Evolutionary conservation across 2,113 vertebrate genomes (phyloP).

Genomic region (Gallinago paraguaiae): DNA sequence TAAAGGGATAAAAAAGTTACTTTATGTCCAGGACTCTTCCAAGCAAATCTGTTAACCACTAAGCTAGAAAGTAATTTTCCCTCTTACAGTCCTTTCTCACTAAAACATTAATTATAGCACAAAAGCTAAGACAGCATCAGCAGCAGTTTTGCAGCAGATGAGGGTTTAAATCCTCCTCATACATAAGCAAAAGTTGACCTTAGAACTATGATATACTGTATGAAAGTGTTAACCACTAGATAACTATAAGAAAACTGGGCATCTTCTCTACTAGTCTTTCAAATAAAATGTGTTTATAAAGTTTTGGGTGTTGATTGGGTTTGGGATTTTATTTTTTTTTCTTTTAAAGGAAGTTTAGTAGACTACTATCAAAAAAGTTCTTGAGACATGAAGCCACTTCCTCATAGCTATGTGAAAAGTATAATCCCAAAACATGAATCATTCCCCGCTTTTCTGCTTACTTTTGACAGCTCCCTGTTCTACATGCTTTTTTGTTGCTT

Average conservation of each 20-base stretch:
- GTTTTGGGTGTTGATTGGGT: neutral
- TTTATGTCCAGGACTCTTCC: neutral
- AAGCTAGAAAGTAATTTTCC: neutral
- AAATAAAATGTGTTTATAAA: neutral
- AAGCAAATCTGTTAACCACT: neutral
- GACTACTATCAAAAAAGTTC: neutral
- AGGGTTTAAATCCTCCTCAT: neutral
- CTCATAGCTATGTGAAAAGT: neutral
- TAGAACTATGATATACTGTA: neutral
- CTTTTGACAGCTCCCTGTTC: neutral
- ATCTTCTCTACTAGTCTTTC: neutral
- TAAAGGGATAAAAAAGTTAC: constrained; percentile 19
- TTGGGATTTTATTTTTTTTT: neutral
- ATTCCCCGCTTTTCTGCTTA: neutral
- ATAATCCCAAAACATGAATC: neutral
- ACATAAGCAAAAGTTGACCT: neutral
- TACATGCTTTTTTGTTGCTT: neutral
- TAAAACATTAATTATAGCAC: neutral
- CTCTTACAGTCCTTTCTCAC: neutral
- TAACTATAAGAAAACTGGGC: neutral
- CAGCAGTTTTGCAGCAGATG: neutral
- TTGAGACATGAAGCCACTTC: neutral
- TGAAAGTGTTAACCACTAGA: neutral
- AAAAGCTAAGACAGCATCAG: neutral
- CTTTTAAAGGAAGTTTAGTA: neutral